Conservation (phyloP, 1,140 invertebrate genomes). For the Drosophila navojoa region DNA sequence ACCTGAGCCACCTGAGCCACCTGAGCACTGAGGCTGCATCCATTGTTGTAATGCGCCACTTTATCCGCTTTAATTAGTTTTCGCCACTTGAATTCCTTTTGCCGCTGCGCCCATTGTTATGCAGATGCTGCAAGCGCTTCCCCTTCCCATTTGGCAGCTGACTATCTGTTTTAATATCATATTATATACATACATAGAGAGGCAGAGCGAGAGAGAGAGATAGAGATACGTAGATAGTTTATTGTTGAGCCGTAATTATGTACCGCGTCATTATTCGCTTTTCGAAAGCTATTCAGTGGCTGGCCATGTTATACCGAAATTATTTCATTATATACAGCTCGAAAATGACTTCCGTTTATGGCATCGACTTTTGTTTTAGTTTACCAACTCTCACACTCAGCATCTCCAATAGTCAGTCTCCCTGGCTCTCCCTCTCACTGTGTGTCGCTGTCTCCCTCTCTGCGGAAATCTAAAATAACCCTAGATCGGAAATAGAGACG, state of each 20-base stretch:
- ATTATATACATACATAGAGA: neutral
- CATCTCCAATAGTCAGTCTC: neutral
- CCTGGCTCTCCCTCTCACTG: too few species aligned
- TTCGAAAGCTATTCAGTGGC: conserved; percentile 67
- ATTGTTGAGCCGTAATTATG: neutral
- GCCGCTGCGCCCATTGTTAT: conserved; percentile 61
- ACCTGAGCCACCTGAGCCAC: conserved; percentile 4
- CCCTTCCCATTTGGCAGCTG: conserved; percentile 53
- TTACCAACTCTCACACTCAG: conserved; percentile 36
- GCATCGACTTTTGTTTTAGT: conserved; percentile 77
- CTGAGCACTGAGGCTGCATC: conserved; percentile 16
- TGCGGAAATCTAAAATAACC: conserved; percentile 69
- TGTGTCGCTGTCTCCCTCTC: neutral
- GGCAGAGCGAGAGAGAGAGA: too few species aligned
- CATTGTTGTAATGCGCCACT: conserved; percentile 80
- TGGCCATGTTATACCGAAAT: conserved; percentile 46
- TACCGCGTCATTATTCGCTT: conserved; percentile 46
- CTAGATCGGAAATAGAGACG: conserved; percentile 65
- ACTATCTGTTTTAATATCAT: conserved; percentile 17
- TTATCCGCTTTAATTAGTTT: conserved; percentile 82
- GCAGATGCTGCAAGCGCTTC: conserved; percentile 69
- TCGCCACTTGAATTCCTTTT: conserved; percentile 67
- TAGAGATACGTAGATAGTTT: neutral
- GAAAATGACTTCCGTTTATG: conserved; percentile 77
- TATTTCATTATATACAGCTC: conserved; percentile 70